phyloP scores from a whole-genome alignment of 2,797 vertebrate species.

The Scyliorhinus canicula region DNA sequence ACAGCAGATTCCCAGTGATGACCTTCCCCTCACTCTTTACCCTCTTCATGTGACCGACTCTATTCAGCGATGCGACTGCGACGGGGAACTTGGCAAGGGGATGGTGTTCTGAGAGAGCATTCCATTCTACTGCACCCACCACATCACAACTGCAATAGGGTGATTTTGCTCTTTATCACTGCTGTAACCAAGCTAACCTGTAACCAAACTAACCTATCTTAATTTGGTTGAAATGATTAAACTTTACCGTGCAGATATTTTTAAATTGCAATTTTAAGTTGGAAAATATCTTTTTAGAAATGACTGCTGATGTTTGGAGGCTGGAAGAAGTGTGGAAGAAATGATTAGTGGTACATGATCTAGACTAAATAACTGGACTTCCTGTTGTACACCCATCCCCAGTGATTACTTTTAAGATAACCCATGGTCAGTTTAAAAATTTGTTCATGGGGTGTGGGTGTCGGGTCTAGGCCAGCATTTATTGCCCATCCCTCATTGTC shows the following conservation, averaged over 20 bases:
- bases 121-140: not conserved
- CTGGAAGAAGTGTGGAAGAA: not conserved
- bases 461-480: too few relatives aligned
- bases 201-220: not conserved
- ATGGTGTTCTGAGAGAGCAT: not conserved
- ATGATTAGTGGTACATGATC: not conserved
- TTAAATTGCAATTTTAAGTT: not conserved
- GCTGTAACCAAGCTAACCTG: not conserved
- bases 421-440: too few relatives aligned
- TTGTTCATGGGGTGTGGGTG: too few relatives aligned
- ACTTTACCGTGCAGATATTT: not conserved
- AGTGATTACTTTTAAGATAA: not conserved
- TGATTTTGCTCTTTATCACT: not conserved
- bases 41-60: not conserved
- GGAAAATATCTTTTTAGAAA: not conserved
- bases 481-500: too few relatives aligned
- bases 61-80: not conserved
- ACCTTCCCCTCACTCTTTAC: not conserved
- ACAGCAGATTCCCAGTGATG: not conserved
- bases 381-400: not conserved
- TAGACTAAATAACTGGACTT: too few relatives aligned
- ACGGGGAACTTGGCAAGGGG: not conserved
- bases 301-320: not conserved
- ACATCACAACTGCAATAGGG: not conserved
- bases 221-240: not conserved